These are phyloP conservation scores for Stomatorhinus walkeri DNA, from an alignment of 2,797 vertebrate genomes.

Conservation along the genomic window DNA sequence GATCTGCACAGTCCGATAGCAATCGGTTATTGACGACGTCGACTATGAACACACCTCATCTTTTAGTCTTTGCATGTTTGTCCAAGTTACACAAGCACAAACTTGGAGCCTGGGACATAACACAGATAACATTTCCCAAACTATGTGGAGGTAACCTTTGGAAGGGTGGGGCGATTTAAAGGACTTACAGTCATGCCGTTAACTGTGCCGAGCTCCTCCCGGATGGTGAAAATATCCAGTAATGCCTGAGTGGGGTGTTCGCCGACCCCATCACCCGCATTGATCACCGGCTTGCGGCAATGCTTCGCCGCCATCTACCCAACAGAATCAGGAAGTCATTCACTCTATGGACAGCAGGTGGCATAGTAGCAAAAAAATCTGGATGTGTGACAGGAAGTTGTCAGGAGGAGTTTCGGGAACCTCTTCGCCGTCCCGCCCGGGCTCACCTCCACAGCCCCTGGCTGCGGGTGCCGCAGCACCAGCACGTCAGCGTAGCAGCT, in stretches of 20 bases:
- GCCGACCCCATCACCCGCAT: conserved; percentile 87
- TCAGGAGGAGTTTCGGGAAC: neutral
- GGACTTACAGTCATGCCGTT: conserved; percentile 90
- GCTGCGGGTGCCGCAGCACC: conserved; percentile 85
- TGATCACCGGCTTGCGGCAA: conserved; percentile 88
- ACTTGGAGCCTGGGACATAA: neutral
- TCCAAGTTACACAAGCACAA: neutral
- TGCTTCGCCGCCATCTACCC: conserved; percentile 76
- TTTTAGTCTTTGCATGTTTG: neutral
- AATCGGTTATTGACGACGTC: neutral
- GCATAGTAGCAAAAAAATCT: neutral
- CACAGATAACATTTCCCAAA: neutral
- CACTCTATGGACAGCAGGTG: neutral
- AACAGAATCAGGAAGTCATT: neutral
- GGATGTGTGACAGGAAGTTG: neutral
- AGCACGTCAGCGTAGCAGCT: conserved; percentile 86
- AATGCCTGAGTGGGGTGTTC: conserved; percentile 93
- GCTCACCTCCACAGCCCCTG: conserved; percentile 82
- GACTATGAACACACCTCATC: neutral
- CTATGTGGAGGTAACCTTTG: neutral
- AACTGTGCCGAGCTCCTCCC: conserved; percentile 93
- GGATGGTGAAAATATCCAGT: conserved; percentile 93
- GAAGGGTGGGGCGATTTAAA: neutral
- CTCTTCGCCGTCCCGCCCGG: neutral
- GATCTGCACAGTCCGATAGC: conserved; percentile 58